phyloP scores from a whole-genome alignment of 2,797 vertebrate species.

The Poecile montanus region DNA sequence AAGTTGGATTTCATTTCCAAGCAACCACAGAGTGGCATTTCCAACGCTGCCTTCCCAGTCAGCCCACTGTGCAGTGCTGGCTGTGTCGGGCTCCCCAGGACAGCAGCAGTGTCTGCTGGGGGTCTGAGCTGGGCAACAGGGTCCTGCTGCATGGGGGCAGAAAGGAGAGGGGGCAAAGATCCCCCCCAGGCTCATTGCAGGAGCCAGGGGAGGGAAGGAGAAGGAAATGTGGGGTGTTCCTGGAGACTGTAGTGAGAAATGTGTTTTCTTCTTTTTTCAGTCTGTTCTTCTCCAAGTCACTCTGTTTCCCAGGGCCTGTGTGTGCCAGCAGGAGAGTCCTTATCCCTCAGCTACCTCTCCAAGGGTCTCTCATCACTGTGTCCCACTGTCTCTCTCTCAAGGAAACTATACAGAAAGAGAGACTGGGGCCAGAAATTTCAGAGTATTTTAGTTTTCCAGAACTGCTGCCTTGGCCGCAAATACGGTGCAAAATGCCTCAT shows the following conservation, averaged over 20 bases:
- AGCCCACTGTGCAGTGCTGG: not conserved
- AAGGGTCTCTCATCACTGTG: not conserved
- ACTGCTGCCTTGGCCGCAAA: not conserved
- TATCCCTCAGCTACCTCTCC: not conserved
- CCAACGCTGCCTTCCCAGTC: not conserved
- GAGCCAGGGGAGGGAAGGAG: not conserved
- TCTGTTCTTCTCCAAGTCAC: not conserved
- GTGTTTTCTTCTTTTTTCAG: not conserved
- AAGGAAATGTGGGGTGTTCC: not conserved
- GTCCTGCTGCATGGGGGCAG: not conserved
- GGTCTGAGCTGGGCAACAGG: accelerated
- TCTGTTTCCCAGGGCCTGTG: not conserved
- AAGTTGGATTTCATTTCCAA: slow-evolving; percentile 58
- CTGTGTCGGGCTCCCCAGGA: accelerated
- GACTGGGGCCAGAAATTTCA: not conserved
- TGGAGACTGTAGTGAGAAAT: not conserved
- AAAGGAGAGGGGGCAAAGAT: not conserved
- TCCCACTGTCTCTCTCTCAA: not conserved
- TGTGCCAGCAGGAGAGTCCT: not conserved
- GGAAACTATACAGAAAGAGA: not conserved
- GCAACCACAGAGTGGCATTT: slow-evolving; percentile 49
- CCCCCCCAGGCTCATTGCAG: not conserved
- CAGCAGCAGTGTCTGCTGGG: not conserved
- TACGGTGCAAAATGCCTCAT: not conserved
- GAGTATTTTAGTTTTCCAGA: not conserved